These are phyloP conservation scores for Coregonus ussuriensis DNA, from an alignment of 2,797 vertebrate species.

Conservation along the genomic window DNA sequence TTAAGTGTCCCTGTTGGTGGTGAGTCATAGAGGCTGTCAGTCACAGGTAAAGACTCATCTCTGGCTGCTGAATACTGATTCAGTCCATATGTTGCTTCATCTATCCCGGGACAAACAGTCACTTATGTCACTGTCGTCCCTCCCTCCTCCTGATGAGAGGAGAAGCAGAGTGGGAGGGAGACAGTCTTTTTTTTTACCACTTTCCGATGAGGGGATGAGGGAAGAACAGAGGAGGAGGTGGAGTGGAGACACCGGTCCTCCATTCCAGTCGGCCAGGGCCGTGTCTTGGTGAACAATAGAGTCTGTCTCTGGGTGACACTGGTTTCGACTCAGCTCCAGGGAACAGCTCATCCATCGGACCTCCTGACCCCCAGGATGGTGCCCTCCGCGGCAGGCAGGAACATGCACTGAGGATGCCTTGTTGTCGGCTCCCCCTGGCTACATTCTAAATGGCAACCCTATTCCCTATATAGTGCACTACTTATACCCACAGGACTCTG, in stretches of 20 bases:
- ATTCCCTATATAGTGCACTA: not conserved
- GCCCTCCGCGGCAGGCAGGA: slow-evolving; percentile 14
- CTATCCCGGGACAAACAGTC: not conserved
- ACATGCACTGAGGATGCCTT: slow-evolving; percentile 38
- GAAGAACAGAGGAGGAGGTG: too few relatives aligned
- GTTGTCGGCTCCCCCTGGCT: slow-evolving; percentile 14
- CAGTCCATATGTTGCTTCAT: not conserved
- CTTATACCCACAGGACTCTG: not conserved
- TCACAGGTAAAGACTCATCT: not conserved
- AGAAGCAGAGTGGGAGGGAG: too few relatives aligned
- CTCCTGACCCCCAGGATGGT: slow-evolving; percentile 42
- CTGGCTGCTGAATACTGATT: too few relatives aligned
- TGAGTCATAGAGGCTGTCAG: not conserved
- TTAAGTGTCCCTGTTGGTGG: too few relatives aligned
- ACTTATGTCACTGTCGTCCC: not conserved
- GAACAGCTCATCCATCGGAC: slow-evolving; percentile 31
- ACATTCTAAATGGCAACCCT: not conserved
- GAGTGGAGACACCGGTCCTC: too few relatives aligned
- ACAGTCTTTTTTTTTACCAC: too few relatives aligned
- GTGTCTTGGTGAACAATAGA: too few relatives aligned
- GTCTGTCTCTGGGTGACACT: too few relatives aligned
- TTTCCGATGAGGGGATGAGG: too few relatives aligned
- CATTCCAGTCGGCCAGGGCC: too few relatives aligned
- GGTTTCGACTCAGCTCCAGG: too few relatives aligned
- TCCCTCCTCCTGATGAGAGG: too few relatives aligned